phyloP scores from a whole-genome alignment of 37 sponge, comb jelly and placozoan species.

The Tethya wilhelma region DNA sequence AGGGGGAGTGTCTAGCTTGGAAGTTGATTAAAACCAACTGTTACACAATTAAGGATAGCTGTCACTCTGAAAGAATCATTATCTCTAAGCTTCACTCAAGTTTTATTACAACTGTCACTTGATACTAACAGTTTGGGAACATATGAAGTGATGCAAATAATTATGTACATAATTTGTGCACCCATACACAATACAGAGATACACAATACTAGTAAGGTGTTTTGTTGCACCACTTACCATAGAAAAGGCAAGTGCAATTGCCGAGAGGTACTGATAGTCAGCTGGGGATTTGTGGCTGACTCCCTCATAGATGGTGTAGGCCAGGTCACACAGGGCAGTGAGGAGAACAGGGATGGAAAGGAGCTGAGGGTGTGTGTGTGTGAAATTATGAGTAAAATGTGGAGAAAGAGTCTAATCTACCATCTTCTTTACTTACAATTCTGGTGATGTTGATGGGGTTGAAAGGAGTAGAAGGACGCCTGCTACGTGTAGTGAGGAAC shows the following conservation, averaged over 20 bases:
- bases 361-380: slow-evolving; percentile 13
- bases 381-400: not conserved
- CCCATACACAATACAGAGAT: too few species aligned
- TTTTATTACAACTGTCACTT: too few species aligned
- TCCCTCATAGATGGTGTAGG: slow-evolving; percentile 42
- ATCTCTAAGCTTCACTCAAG: too few species aligned
- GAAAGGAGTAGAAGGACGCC: slow-evolving; percentile 30
- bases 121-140: too few species aligned
- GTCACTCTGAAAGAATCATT: too few species aligned
- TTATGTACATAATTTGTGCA: too few species aligned
- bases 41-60: too few species aligned
- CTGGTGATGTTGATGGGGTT: slow-evolving; percentile 59
- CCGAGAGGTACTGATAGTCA: slow-evolving; percentile 59
- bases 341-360: slow-evolving; percentile 30
- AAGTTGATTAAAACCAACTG: too few species aligned
- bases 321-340: slow-evolving; percentile 56
- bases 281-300: slow-evolving; percentile 8
- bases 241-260: slow-evolving; percentile 44
- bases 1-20: too few species aligned
- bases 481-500: slow-evolving; percentile 8
- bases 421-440: slow-evolving; percentile 27
- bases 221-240: too few species aligned
- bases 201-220: too few species aligned
- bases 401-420: not conserved
- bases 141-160: too few species aligned